A percentile compares a stretch with the other conserved stretches of the same genome.
Conservation (phyloP, 2,888 invertebrate species). For the Dinocampus coccinellae region DNA sequence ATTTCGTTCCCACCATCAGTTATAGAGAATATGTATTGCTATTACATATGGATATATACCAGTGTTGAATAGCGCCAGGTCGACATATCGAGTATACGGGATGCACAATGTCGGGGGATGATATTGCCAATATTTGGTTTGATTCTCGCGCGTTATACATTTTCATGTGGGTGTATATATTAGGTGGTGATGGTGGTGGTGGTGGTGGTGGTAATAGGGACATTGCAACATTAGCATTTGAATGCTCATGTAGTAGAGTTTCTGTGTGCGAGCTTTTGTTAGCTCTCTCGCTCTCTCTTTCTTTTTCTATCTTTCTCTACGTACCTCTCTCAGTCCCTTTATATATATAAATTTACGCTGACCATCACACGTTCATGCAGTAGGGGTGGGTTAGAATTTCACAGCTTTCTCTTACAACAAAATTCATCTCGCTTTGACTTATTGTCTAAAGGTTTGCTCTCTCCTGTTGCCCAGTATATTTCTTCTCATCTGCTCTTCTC, state of each 20-base stretch:
- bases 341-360: no score
- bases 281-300: conserved; percentile 51
- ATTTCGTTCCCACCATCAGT: conserved; percentile 53
- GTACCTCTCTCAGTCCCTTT: no score
- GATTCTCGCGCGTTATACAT: conserved; percentile 58
- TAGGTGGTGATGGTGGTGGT: conserved; percentile 59
- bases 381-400: neutral
- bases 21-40: neutral
- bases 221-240: conserved; percentile 63
- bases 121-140: conserved; percentile 70
- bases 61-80: conserved; percentile 26
- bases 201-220: conserved; percentile 49
- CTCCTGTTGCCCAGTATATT: neutral
- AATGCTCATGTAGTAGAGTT: conserved; percentile 52
- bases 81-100: conserved; percentile 5
- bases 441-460: neutral
- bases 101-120: conserved; percentile 58
- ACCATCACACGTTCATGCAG: conserved; percentile 55
- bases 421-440: conserved; percentile 16
- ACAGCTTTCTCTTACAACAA: neutral
- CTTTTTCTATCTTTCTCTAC: no score
- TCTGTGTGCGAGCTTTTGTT: conserved; percentile 60
- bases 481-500: neutral
- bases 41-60: neutral
- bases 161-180: conserved; percentile 53